Base-by-base conservation (phyloP, 2,888 invertebrate genomes). In the Eupithecia subumbrata region DNA sequence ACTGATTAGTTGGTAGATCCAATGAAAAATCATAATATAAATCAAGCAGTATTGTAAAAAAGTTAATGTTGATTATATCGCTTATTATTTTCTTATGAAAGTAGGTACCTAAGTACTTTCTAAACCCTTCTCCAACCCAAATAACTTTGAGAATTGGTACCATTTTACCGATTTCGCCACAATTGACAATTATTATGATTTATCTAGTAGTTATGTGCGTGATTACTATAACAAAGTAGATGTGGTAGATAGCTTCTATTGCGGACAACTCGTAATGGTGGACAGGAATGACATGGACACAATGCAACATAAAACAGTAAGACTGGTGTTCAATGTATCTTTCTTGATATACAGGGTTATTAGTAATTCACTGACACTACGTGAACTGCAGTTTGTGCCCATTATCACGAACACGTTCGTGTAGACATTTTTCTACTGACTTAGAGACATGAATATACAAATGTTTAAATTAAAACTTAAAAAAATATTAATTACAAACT, bases 181-280 rank as follows among this genome's bases (percentile, higher is more conserved):
- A 22, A 73, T 74, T 72, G 77, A 77, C 74, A 77, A 74, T 74
- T 72, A 72, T 72, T 77, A 77, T 77, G 77, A 77, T 77, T 77
- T 77, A 77, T 76, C 71, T 77, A 22, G 71, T 60, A 66, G 71
- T 69, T 69, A 71, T 69, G 69, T 77, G 72, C 77, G 77, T 70
- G 77, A 74, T 76, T 76, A 74, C 64, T 72, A 63, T 74, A 76
- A 70, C 74, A 77, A 74, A 76, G 73, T 74, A 76, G 77, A 77
- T 77, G 72, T 74, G 48, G 74, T 74, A 77, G 77, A 77, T 77
- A 77, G 77, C 77, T 76, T 64, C 74, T 72, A 72, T 72, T 77
- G 77, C 77, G 40, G 71, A 76, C 72, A 73, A 71, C 56, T 67
- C 56, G 74, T 70, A 77, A 74, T 74, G 69, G 76, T 69, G 43